Base-by-base conservation (phyloP, 2,113 vertebrate genomes). In the Stomatorhinus ivindoensis region DNA sequence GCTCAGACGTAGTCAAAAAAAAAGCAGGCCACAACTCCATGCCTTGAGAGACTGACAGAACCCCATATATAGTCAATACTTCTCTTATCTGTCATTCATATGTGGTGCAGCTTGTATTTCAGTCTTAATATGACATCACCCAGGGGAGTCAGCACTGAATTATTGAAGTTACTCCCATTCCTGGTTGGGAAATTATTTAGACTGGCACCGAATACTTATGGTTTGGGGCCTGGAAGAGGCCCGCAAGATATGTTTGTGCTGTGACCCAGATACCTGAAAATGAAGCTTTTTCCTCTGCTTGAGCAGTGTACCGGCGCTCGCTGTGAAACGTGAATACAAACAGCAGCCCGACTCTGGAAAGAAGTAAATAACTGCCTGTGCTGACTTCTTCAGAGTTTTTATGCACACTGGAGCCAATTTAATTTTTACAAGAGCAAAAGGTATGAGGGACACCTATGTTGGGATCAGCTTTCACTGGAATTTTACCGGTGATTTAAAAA, bases 211-310 rank as follows among this genome's bases (percentile, higher is more conserved):
- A 42, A 80, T 31, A 35, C 35, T 42, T 80, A 80, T 80, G 73
- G 35, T 80, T 80, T 42, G 73, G 73, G 35, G 73, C 73, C 73
- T 80, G 39, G 35, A 35, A 80, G 35, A 80, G 13, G 31, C 73
- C 15, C 35, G 1, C 73, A 42, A 80, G 73, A 80, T 80, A 80
- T 80, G 73, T 80, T 42, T 80, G 35, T 80, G 73, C 73, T 42
- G 35, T 80, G 73, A 80, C 73, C 73, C 73, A 80, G 73, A 80
- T 39, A 80, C 73, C 73, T 80, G 73, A 80, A 80, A 80, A 80
- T 19, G 35, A 39, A 80, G 35, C 61, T 31, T 69, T 69, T 69
- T 31, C 61, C 61, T 31, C 61, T 11, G 61, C n/a, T 10, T 69
- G 27, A 4, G 27, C 61, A 31, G 61, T 4, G 27, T 31, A 31